Evolutionary conservation across 2,797 vertebrate species (phyloP).

Genomic region (Cynopterus sphinx): DNA sequence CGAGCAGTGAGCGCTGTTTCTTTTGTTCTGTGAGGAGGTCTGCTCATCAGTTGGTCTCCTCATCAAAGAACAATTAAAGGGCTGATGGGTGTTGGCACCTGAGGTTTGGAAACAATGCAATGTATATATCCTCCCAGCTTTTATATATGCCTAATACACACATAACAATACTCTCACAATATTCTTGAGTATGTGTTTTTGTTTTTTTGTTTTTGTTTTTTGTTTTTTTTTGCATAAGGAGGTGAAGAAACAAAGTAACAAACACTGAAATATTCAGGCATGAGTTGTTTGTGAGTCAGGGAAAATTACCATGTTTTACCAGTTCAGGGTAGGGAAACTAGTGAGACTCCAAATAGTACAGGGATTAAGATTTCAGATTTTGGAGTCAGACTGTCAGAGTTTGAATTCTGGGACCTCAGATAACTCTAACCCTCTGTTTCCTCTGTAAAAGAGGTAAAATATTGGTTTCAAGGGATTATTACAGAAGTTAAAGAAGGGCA

Average conservation of each 20-base stretch:
- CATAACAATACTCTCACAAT: neutral
- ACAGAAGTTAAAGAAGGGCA: constrained; percentile 1
- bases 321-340: neutral
- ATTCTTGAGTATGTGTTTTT: neutral
- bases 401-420: neutral
- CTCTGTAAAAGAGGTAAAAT: constrained; percentile 8
- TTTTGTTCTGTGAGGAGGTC: neutral
- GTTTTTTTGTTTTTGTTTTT: neutral
- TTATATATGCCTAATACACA: neutral
- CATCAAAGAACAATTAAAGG: neutral
- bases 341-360: neutral
- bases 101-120: neutral
- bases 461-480: neutral
- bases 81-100: neutral
- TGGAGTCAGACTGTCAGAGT: neutral
- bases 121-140: neutral
- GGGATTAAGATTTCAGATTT: neutral
- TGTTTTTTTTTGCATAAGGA: neutral
- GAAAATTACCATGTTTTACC: neutral
- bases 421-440: neutral
- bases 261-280: neutral
- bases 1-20: neutral
- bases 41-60: neutral
- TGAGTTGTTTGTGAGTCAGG: neutral
- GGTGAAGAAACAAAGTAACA: neutral